A percentile compares a stretch with the other conserved stretches of the same genome.
Conservation (phyloP, 2,888 invertebrate genomes). For the Tethea ocularis region DNA sequence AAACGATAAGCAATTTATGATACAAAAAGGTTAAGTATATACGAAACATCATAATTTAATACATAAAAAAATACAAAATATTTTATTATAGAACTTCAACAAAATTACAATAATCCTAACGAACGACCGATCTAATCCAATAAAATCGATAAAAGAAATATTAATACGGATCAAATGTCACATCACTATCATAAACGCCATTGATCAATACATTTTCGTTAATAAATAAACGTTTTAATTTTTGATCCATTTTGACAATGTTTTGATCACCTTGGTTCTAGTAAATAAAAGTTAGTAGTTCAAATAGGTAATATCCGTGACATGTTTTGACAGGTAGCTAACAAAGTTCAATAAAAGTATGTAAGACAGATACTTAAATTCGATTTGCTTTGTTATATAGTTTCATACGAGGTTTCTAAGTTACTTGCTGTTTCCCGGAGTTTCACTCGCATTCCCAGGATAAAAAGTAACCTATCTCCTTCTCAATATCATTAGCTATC, state of each 20-base stretch:
- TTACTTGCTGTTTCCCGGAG: no score
- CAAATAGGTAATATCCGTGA: neutral
- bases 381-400: no score
- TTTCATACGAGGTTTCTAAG: no score
- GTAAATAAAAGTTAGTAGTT: neutral
- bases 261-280: neutral
- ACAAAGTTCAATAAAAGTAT: no score
- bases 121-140: conserved; percentile 4
- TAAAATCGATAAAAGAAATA: conserved; percentile 9
- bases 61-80: neutral
- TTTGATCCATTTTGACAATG: neutral
- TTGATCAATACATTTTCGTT: conserved; percentile 1
- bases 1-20: neutral
- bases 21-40: neutral
- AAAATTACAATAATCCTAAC: conserved; percentile 9
- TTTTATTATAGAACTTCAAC: neutral
- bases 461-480: no score
- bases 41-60: neutral
- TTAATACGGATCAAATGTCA: conserved; percentile 10
- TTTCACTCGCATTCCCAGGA: no score
- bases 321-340: no score
- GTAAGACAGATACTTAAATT: no score
- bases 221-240: conserved; percentile 3
- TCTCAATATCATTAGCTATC: no score
- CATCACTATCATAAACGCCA: conserved; percentile 7